These are phyloP conservation scores for Apamea epomidion DNA, from an alignment of 2,888 invertebrate species.

Conservation along the genomic window DNA sequence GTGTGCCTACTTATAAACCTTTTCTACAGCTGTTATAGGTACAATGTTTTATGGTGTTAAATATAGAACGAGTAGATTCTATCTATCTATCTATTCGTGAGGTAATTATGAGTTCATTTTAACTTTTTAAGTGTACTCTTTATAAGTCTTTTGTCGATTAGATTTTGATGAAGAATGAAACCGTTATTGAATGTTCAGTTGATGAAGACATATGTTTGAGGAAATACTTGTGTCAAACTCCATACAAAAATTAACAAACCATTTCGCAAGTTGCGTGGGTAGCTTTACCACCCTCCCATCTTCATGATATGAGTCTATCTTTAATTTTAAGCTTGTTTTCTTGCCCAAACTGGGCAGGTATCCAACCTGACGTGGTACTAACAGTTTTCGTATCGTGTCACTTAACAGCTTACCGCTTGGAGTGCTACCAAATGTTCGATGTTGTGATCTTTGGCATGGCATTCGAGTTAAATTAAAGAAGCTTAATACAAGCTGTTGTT, in stretches of 20 bases:
- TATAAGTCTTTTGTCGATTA: neutral
- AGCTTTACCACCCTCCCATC: neutral
- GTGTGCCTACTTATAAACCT: neutral
- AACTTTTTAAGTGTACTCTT: neutral
- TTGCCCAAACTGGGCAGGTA: slow-evolving; percentile 36
- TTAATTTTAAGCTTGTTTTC: slow-evolving; percentile 14
- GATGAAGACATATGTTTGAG: neutral
- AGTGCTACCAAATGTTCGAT: slow-evolving; percentile 40
- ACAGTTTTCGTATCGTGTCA: slow-evolving; percentile 25
- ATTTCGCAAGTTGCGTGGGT: neutral
- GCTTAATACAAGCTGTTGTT: too few relatives aligned
- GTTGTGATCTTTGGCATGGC: slow-evolving; percentile 38
- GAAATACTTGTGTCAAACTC: too few relatives aligned
- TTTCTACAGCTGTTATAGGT: neutral
- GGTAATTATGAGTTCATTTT: neutral
- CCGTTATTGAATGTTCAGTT: neutral
- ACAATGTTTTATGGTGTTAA: neutral
- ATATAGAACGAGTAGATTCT: neutral
- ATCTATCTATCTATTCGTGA: neutral
- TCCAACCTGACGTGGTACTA: slow-evolving; percentile 43
- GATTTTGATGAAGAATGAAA: neutral
- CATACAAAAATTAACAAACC: neutral
- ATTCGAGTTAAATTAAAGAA: slow-evolving; percentile 9
- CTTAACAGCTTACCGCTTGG: slow-evolving; percentile 45
- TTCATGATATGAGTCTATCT: neutral